Evolutionary conservation across 2,797 vertebrate species (phyloP).

Genomic region (Macropodus opercularis): DNA sequence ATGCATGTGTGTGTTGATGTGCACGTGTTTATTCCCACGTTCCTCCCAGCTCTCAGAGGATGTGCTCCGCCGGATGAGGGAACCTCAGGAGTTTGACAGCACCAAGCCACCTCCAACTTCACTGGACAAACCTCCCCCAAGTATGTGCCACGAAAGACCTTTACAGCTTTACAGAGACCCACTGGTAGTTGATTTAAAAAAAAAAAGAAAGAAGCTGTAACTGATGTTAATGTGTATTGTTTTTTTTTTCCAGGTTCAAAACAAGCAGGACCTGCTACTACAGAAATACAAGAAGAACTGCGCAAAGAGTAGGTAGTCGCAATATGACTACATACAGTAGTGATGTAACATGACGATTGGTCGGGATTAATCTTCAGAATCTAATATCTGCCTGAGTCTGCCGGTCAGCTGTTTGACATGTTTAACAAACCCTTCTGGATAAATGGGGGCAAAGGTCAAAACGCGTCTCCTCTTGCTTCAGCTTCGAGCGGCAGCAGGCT

Average conservation of each 20-base stretch:
- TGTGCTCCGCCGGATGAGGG: constrained; percentile 79
- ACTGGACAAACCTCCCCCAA: constrained; percentile 46
- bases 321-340: neutral
- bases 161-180: constrained; percentile 1
- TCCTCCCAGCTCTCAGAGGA: constrained; percentile 77
- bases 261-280: constrained; percentile 47
- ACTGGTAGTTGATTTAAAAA: neutral
- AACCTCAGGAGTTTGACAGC: constrained; percentile 46
- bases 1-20: constrained; percentile 4
- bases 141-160: constrained; percentile 49
- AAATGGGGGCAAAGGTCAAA: constrained; percentile 13
- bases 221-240: constrained; percentile 1
- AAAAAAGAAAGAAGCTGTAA: too few relatives aligned
- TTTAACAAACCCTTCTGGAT: neutral
- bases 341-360: neutral
- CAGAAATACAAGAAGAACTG: constrained; percentile 76
- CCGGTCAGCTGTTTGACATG: neutral
- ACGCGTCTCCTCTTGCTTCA: constrained; percentile 49
- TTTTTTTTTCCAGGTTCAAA: constrained; percentile 59
- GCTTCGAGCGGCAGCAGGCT: constrained; percentile 87
- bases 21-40: constrained; percentile 6
- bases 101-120: constrained; percentile 35
- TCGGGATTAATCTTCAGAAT: neutral
- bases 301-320: constrained; percentile 72
- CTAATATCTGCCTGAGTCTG: neutral